Evolutionary conservation across 2,113 vertebrate species (phyloP), one percentile per base, ranked within the genome.

Genomic region (Psettodes erumei): DNA sequence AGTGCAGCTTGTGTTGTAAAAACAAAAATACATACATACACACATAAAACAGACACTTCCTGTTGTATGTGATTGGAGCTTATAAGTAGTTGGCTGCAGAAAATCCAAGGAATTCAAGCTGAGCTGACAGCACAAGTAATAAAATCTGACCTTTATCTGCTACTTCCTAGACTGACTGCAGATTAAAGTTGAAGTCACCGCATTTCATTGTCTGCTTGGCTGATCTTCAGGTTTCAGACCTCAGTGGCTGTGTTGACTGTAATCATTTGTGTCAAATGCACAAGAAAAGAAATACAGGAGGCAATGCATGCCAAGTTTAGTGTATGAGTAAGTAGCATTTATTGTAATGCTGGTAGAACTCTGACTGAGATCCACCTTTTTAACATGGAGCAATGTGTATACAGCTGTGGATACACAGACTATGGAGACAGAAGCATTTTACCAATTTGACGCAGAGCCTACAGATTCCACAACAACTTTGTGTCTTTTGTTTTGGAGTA

Each of bases 81-180:
- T 28, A 56, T 47, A 25, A 58, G 28, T 64, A 6, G 63, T 42
- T 43, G 28, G 9, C 15, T 37, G 40, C 30, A 48, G 18, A 53
- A 35, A 18, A 56, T 42, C 21, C 0, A 2, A 45, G 8, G 1
- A 58, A 9, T 43, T 51, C 8, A 19, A 55, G 38, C 30, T 38
- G 37, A 35, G 25, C 51, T 35, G 50, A 69, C 25, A 40, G 21
- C 56, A 18, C 8, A 45, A 32, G 27, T 59, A 77, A 55, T 72
- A 33, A 70, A 33, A 50, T 33, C 38, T 48, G 65, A 66, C 65
- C 32, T 75, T 71, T 60, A 19, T 4, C n/a, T 9, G 32, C 19
- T 40, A 7, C 32, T 18, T 48, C 40, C 61, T 48, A 8, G 25
- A 7, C 15, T n/a, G 32, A 18, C 55, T 27, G 11, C 51, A 58